Evolutionary conservation across 2,888 invertebrate genomes (phyloP).

Genomic region (Teinopalpus imperialis): DNA sequence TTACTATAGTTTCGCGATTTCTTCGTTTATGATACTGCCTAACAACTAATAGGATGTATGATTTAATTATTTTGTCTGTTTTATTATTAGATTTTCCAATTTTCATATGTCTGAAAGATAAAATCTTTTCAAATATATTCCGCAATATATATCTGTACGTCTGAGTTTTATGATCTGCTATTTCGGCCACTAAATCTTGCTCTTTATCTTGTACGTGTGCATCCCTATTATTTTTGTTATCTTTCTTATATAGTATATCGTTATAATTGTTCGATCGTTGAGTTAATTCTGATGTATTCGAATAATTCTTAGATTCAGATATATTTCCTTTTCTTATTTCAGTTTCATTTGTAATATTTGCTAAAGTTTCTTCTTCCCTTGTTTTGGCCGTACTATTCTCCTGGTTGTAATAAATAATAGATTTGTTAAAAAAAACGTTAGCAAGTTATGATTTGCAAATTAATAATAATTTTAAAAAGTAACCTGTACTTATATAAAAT

Average conservation of each 20-base stretch:
- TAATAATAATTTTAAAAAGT: too few relatives aligned
- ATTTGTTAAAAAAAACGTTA: too few relatives aligned
- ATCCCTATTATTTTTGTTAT: not conserved
- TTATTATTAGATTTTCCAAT: not conserved
- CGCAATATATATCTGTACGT: slow-evolving; percentile 4
- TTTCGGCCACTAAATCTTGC: not conserved
- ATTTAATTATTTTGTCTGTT: slow-evolving; percentile 1
- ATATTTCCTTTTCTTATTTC: slow-evolving; percentile 2
- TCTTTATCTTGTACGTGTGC: not conserved
- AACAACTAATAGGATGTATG: not conserved
- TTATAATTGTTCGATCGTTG: too few relatives aligned
- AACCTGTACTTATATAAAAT: too few relatives aligned
- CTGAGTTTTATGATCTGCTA: not conserved
- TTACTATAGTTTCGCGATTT: not conserved
- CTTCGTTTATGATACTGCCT: not conserved
- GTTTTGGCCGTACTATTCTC: not conserved
- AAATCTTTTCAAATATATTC: slow-evolving; percentile 17
- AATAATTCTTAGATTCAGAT: not conserved
- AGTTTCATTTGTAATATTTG: not conserved
- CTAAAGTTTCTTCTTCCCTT: not conserved
- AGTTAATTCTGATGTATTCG: not conserved
- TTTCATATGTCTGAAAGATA: slow-evolving; percentile 4
- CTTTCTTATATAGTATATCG: not conserved
- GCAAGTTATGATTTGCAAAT: too few relatives aligned
- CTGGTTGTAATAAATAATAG: not conserved